Percentiles rank a stretch among this genome's conserved stretches.
These are phyloP conservation scores for Stegophylla sp. DNA, from an alignment of 2,888 invertebrate species.

Conservation along the genomic window DNA sequence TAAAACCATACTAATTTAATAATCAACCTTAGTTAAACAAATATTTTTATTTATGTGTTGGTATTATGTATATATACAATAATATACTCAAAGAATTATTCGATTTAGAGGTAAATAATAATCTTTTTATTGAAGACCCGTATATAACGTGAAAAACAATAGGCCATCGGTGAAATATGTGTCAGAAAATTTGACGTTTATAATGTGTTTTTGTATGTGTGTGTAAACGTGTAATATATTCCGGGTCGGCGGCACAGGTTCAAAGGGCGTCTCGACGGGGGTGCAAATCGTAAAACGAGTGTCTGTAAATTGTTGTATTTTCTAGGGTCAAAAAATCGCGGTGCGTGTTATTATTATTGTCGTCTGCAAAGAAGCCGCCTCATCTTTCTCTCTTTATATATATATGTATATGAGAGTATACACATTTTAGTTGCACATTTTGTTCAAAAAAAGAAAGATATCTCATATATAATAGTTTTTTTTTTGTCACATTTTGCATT, in stretches of 20 bases:
- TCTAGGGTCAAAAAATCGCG: slow-evolving; percentile 40
- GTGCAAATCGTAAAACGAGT: slow-evolving; percentile 57
- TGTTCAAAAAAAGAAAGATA: neutral
- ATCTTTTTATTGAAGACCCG: neutral
- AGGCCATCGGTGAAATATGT: slow-evolving; percentile 32
- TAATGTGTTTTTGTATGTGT: slow-evolving; percentile 25
- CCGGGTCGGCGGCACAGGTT: slow-evolving; percentile 37
- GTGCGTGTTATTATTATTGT: slow-evolving; percentile 39
- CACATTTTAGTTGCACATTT: too few species aligned
- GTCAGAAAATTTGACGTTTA: slow-evolving; percentile 42
- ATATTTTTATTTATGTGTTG: too few species aligned
- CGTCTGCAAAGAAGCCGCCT: slow-evolving; percentile 45
- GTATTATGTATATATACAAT: too few species aligned
- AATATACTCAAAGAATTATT: neutral
- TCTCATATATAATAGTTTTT: slow-evolving; percentile 8
- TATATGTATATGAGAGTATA: neutral
- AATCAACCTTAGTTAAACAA: too few species aligned
- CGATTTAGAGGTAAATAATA: slow-evolving; percentile 11
- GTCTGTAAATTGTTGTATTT: slow-evolving; percentile 54
- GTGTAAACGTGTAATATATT: slow-evolving; percentile 38
- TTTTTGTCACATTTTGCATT: slow-evolving; percentile 44
- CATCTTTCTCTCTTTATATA: neutral
- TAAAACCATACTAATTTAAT: too few species aligned
- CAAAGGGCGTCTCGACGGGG: slow-evolving; percentile 54
- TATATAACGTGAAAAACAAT: slow-evolving; percentile 38